Evolutionary conservation across 2,888 invertebrate species (phyloP).

Genomic region (Metallyticus violacea): DNA sequence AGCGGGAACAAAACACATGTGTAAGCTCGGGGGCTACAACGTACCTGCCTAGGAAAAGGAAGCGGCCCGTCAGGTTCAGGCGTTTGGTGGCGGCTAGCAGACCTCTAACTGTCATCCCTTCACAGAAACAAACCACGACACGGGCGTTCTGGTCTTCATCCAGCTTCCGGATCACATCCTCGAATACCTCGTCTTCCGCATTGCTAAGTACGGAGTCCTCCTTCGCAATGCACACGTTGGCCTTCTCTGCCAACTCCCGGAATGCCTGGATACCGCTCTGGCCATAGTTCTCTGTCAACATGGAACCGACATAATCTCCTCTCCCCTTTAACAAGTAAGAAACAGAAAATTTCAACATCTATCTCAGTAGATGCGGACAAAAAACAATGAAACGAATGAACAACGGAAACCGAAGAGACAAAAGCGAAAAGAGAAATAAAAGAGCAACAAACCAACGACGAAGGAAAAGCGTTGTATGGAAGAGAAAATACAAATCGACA

Average conservation of each 20-base stretch:
- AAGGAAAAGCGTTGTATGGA: background rate
- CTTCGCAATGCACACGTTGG: conserved; percentile 69
- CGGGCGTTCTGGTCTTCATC: conserved; percentile 54
- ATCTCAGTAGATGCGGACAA: background rate
- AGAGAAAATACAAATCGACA: background rate
- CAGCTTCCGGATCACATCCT: conserved; percentile 54
- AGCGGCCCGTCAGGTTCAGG: conserved; percentile 56
- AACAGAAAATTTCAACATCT: too few relatives aligned
- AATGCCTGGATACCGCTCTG: conserved; percentile 73
- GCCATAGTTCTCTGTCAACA: conserved; percentile 68
- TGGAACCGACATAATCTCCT: background rate
- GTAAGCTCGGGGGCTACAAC: background rate
- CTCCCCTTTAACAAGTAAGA: background rate
- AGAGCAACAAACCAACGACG: background rate
- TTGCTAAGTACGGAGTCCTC: conserved; percentile 61
- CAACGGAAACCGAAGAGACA: background rate
- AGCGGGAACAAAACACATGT: too few relatives aligned
- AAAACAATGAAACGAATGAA: background rate
- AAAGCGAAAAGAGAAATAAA: background rate
- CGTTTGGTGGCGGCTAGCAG: conserved; percentile 60
- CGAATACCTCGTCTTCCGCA: conserved; percentile 56
- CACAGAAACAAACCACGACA: conserved; percentile 77
- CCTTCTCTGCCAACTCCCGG: conserved; percentile 62
- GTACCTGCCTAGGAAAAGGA: conserved; percentile 67
- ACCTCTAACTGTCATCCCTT: conserved; percentile 67